These are phyloP conservation scores for Helleia helle DNA, from an alignment of 2,888 invertebrate genomes.

Conservation along the genomic window DNA sequence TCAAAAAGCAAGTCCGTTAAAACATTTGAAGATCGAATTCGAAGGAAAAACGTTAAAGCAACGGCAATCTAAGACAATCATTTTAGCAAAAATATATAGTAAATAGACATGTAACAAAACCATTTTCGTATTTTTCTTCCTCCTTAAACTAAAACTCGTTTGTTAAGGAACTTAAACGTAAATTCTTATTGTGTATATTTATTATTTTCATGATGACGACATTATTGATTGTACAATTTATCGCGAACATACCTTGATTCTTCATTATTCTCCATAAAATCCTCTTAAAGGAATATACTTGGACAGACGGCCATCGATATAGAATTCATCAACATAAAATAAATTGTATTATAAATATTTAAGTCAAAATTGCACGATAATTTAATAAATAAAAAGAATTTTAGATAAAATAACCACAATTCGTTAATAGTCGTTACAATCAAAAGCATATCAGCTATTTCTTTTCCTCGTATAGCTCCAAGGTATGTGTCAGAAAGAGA, in stretches of 20 bases:
- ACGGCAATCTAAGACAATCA: constrained; percentile 28
- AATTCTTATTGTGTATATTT: background rate
- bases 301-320: constrained; percentile 26
- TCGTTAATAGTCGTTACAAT: constrained; percentile 70
- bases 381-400: constrained; percentile 46
- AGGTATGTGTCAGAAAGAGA: constrained; percentile 34
- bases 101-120: background rate
- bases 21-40: constrained; percentile 66
- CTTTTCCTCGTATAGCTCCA: constrained; percentile 23
- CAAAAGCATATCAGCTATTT: constrained; percentile 43
- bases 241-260: constrained; percentile 59
- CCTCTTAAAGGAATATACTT: constrained; percentile 25
- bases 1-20: constrained; percentile 63
- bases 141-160: too few species aligned
- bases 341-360: constrained; percentile 27
- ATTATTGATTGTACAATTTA: constrained; percentile 50
- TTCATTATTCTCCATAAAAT: constrained; percentile 50
- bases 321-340: constrained; percentile 26
- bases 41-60: constrained; percentile 63
- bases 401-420: constrained; percentile 53
- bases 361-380: constrained; percentile 41
- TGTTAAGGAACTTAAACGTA: too few species aligned
- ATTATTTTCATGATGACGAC: constrained; percentile 40
- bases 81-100: background rate
- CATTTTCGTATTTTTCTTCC: too few species aligned